phyloP scores from a whole-genome alignment of 2,113 vertebrate species.

The Myotis lucifugus region DNA sequence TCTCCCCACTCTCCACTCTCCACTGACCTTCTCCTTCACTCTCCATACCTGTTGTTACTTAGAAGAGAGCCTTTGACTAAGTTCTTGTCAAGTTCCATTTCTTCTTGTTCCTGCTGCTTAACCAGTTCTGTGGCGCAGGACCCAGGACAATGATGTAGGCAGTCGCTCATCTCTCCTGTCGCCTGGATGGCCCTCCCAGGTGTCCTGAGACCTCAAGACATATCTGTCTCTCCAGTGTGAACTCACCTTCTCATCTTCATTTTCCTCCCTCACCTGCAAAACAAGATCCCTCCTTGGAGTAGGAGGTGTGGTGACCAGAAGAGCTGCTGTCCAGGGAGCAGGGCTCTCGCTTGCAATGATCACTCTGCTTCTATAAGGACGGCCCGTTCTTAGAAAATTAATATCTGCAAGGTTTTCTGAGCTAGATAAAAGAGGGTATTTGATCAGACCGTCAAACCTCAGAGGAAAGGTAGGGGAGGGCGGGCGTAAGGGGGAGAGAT shows the following conservation, averaged over 20 bases:
- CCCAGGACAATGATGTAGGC: neutral
- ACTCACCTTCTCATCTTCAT: neutral
- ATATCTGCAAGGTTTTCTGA: neutral
- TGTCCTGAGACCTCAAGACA: neutral
- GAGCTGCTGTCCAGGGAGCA: neutral
- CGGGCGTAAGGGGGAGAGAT: no score
- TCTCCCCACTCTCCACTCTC: neutral
- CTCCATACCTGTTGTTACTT: neutral
- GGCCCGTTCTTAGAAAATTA: neutral
- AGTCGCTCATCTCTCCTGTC: neutral
- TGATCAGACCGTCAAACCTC: neutral
- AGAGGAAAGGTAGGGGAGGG: no score
- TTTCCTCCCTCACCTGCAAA: neutral
- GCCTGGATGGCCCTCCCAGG: neutral
- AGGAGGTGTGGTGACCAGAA: neutral
- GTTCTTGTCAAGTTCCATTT: neutral
- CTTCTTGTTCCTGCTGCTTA: neutral
- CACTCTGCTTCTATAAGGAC: neutral
- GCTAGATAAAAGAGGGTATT: neutral
- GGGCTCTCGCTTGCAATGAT: neutral
- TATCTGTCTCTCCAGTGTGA: neutral
- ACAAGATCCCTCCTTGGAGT: neutral
- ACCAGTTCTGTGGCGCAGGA: neutral
- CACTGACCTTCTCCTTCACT: neutral
- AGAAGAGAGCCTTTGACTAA: neutral